phyloP scores from a whole-genome alignment of 2,888 invertebrate genomes.

The Formica aserva region DNA sequence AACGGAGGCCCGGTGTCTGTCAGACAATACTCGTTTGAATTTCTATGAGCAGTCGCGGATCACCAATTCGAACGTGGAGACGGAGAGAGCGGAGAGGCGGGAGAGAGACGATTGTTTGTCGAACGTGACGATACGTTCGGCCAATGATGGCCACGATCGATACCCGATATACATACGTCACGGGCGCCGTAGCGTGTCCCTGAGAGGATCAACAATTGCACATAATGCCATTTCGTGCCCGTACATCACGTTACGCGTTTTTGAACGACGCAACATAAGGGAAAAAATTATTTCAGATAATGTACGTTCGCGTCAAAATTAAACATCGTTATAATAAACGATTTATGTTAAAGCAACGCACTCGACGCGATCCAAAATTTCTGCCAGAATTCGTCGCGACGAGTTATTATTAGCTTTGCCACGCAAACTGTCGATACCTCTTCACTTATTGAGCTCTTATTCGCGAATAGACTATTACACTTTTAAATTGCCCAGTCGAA shows the following conservation, averaged over 20 bases:
- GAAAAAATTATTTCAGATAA: not conserved
- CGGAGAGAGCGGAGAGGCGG: not conserved
- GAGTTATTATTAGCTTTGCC: constrained; percentile 19
- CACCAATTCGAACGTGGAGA: constrained; percentile 46
- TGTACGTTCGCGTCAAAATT: not conserved
- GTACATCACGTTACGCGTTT: constrained; percentile 44
- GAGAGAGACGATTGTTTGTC: constrained; percentile 59
- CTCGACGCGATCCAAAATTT: constrained; percentile 8
- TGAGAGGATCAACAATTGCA: constrained; percentile 57
- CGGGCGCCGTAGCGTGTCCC: constrained; percentile 41
- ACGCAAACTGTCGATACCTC: constrained; percentile 41
- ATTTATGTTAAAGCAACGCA: too few relatives aligned
- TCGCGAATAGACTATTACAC: constrained; percentile 51
- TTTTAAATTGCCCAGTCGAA: constrained; percentile 53
- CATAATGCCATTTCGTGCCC: constrained; percentile 50
- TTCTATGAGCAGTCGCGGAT: constrained; percentile 64
- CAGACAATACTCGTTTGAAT: constrained; percentile 68
- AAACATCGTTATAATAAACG: not conserved
- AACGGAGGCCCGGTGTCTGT: constrained; percentile 5
- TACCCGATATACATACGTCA: constrained; percentile 55
- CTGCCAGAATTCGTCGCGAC: not conserved
- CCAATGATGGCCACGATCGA: constrained; percentile 25
- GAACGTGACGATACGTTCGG: constrained; percentile 68
- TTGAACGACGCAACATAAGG: not conserved
- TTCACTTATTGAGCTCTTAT: constrained; percentile 41